A percentile compares a stretch with the other conserved stretches of the same genome.
These are phyloP conservation scores for Epizoanthus illoricatus DNA, from an alignment of 92 coral and sea anemone genomes.

Conservation along the genomic window DNA sequence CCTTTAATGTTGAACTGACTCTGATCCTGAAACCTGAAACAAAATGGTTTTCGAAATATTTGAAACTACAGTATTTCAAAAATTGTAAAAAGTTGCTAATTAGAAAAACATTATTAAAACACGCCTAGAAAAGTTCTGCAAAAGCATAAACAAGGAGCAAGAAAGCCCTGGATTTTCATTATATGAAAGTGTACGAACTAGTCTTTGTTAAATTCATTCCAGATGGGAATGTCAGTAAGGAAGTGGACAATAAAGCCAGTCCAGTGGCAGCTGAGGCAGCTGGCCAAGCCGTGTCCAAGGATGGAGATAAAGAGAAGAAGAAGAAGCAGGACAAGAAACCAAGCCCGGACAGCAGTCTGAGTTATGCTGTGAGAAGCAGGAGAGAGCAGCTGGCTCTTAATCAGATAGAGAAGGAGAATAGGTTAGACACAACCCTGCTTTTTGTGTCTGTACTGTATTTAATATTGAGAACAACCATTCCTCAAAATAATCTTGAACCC, in stretches of 20 bases:
- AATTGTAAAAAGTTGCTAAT: no score
- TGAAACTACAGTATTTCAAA: no score
- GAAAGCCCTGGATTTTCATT: neutral
- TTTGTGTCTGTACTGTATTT: no score
- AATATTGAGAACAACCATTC: neutral
- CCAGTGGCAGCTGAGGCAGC: neutral
- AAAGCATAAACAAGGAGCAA: no score
- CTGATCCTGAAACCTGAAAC: no score
- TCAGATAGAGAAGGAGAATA: slow-evolving; percentile 10
- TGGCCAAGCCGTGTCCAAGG: neutral
- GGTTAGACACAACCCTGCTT: neutral
- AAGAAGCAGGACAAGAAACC: slow-evolving; percentile 7
- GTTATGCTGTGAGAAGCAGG: slow-evolving; percentile 24
- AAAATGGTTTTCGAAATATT: no score
- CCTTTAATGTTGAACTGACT: no score
- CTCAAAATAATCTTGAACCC: no score
- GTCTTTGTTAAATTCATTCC: neutral
- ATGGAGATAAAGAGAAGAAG: slow-evolving; percentile 15
- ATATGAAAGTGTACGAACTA: neutral
- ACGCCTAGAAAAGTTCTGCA: no score
- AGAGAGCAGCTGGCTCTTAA: slow-evolving; percentile 29
- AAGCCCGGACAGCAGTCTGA: slow-evolving; percentile 25
- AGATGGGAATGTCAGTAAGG: neutral
- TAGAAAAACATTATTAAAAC: no score
- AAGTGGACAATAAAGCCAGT: neutral